Base-by-base conservation (phyloP, 2,797 vertebrate genomes). In the Octomys mimax region DNA sequence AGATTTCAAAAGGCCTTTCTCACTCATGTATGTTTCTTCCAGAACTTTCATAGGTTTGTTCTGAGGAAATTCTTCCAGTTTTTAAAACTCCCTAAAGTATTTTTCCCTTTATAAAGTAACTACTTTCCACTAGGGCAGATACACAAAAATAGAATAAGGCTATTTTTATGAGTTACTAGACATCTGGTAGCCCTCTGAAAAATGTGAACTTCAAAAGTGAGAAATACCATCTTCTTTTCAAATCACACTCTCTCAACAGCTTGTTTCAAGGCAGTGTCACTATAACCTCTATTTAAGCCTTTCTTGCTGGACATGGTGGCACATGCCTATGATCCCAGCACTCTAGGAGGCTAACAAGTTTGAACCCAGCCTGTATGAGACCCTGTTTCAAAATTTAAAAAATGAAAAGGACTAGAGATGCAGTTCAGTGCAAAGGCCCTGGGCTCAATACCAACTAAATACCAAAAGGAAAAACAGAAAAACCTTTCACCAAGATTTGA, bases 121-220 rank as follows among this genome's bases (percentile, higher is more conserved):
- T 54, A 92, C 66, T 94, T 93, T 57, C 64, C 73, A 91, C 31
- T 73, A 62, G 66, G 61, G 24, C 62, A 95, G 19, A n/a, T 75
- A 49, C 61, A 68, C 52, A 6, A 42, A 93, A 95, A 89, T 59
- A 87, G 46, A 96, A 80, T 73, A 91, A 91, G n/a, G 66, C 54
- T 77, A 83, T 94, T 94, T 96, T 89, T 89, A 95, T 96, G 92
- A 91, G 70, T 61, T 92, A 83, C 61, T 78, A 91, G 89, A 79
- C 22, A 92, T 84, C 46, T 93, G 80, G 80, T 26, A 79, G 59
- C 64, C 78, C 36, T 87, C 49, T 92, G 73, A 94, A 97, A 94
- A 94, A 80, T 89, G 70, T 46, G 13, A 95, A 94, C 83, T 89
- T 95, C 39, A 94, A 61, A 95, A 91, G 3, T 64, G 77, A 93